phyloP scores from a whole-genome alignment of 2,113 vertebrate genomes.

The Plecotus auritus region DNA sequence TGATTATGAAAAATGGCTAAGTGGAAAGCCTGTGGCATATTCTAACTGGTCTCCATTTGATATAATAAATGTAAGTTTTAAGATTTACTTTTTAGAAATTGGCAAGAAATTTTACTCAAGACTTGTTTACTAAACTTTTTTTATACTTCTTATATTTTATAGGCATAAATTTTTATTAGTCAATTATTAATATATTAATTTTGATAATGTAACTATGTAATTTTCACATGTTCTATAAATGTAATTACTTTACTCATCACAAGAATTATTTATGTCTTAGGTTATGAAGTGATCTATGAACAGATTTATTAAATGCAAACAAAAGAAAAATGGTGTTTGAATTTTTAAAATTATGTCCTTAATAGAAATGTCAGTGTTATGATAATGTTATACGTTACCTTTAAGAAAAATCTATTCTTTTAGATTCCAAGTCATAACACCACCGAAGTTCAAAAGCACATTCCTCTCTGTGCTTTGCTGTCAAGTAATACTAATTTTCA shows the following conservation, averaged over 20 bases:
- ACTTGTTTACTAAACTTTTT: not conserved
- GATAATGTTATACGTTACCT: not conserved
- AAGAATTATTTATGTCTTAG: conserved; percentile 30
- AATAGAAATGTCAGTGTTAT: conserved; percentile 23
- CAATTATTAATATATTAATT: conserved; percentile 24
- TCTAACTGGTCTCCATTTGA: conserved; percentile 92
- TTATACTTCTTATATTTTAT: conserved; percentile 5
- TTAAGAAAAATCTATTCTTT: conserved; percentile 57
- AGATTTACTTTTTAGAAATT: conserved; percentile 43
- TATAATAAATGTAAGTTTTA: conserved; percentile 77
- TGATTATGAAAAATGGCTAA: conserved; percentile 86
- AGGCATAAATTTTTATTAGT: conserved; percentile 11
- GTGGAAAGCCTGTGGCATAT: conserved; percentile 82
- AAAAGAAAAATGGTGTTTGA: conserved; percentile 21
- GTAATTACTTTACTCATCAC: conserved; percentile 22
- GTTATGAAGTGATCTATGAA: conserved; percentile 25
- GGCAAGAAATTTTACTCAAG: not conserved
- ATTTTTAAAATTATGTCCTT: conserved; percentile 11
- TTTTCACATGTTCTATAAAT: conserved; percentile 9
- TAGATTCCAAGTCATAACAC: conserved; percentile 71
- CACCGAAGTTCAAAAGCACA: conserved; percentile 66
- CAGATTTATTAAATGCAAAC: conserved; percentile 36
- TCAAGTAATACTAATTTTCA: conserved; percentile 92
- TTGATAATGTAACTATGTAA: conserved; percentile 19
- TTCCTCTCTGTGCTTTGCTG: conserved; percentile 86